A percentile compares a stretch with the other conserved stretches of the same genome.
These are phyloP conservation scores for Heteromurus nitidus DNA, from an alignment of 2,888 invertebrate genomes.

Conservation along the genomic window DNA sequence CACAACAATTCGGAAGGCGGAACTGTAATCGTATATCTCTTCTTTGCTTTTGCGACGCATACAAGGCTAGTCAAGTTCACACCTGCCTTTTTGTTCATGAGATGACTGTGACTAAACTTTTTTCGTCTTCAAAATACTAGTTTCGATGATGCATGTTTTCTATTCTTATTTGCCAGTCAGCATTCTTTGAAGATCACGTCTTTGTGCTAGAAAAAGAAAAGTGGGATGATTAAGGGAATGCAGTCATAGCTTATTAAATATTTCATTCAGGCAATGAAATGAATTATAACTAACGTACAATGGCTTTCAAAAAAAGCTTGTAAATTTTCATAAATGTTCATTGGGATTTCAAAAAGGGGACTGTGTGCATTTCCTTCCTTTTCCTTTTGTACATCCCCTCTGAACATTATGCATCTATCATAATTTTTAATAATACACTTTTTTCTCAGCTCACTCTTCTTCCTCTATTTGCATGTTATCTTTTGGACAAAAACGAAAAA, in stretches of 20 bases:
- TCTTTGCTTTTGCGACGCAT: constrained; percentile 6
- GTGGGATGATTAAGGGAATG: constrained; percentile 2
- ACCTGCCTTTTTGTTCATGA: constrained; percentile 3
- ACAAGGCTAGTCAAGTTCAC: constrained; percentile 3
- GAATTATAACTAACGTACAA: background rate
- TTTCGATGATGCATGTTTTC: background rate
- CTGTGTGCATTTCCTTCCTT: constrained; percentile 5
- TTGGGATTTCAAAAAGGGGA: no score
- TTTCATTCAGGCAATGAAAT: background rate
- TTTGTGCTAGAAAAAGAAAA: background rate
- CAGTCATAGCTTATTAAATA: constrained; percentile 9
- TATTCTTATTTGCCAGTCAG: background rate
- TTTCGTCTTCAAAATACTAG: background rate
- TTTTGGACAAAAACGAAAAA: no score
- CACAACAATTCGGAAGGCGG: background rate
- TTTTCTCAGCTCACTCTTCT: no score
- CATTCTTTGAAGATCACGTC: constrained; percentile 9
- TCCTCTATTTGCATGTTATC: no score
- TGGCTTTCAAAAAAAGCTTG: constrained; percentile 8
- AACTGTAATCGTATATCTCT: background rate
- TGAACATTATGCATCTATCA: no score
- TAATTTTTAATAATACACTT: no score
- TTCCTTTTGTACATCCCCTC: no score
- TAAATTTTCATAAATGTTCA: constrained; percentile 4
- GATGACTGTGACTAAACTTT: background rate